Conservation (phyloP, 2,113 vertebrate genomes). For the Nycticryphes semicollaris region DNA sequence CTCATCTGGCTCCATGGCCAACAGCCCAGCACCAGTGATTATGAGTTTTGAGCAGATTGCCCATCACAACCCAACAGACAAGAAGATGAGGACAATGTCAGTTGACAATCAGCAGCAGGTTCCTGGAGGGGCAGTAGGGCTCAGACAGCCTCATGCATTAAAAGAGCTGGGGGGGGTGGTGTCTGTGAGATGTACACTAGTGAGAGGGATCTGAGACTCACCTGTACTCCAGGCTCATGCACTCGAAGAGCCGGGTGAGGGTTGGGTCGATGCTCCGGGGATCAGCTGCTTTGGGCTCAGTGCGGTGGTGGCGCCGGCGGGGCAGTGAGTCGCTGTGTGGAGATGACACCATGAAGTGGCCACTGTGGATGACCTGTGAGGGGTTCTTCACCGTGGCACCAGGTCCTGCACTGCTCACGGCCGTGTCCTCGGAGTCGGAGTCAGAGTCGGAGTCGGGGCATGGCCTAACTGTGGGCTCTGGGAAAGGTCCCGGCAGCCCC, state of each 20-base stretch:
- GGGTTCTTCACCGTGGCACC: neutral
- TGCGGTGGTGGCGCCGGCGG: conserved; percentile 72
- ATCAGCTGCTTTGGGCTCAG: conserved; percentile 68
- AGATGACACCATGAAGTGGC: conserved; percentile 98
- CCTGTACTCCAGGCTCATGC: conserved; percentile 99
- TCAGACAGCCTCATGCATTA: neutral
- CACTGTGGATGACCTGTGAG: conserved; percentile 94
- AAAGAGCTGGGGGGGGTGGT: neutral
- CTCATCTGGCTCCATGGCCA: neutral
- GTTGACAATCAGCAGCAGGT: neutral
- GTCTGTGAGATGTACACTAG: accelerated
- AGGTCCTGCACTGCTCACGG: neutral
- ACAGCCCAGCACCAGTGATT: neutral
- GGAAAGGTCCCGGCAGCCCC: neutral
- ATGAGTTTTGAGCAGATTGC: neutral
- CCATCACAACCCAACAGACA: neutral
- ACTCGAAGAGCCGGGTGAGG: conserved; percentile 94
- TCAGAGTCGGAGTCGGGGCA: conserved; percentile 83
- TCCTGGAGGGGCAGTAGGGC: neutral
- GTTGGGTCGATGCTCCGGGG: conserved; percentile 93
- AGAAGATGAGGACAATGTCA: neutral
- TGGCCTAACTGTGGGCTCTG: conserved; percentile 41
- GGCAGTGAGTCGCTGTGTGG: conserved; percentile 86
- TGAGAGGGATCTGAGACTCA: conserved; percentile 53
- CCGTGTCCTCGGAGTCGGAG: conserved; percentile 70